Percentiles rank a stretch among this genome's conserved stretches.
These are phyloP conservation scores for Glomeris maerens DNA, from an alignment of 1,140 invertebrate species.

Conservation along the genomic window DNA sequence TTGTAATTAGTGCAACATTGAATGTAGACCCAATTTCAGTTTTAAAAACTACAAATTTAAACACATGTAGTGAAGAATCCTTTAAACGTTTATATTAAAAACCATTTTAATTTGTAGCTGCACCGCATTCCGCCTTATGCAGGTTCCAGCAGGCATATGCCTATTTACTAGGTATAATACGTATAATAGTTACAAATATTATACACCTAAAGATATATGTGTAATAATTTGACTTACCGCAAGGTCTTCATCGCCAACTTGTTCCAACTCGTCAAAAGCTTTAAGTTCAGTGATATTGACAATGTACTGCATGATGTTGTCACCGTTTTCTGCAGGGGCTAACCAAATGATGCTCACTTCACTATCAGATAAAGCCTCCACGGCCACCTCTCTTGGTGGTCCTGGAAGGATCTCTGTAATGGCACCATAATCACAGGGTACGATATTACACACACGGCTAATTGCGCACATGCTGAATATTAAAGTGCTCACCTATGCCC, in stretches of 20 bases:
- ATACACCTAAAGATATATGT: no score
- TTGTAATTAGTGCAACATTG: no score
- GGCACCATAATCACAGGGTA: slow-evolving; percentile 15
- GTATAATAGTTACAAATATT: no score
- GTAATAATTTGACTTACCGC: no score
- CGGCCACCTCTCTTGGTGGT: slow-evolving; percentile 48
- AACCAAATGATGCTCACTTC: slow-evolving; percentile 53
- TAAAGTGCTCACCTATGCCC: slow-evolving; percentile 55
- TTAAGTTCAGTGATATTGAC: slow-evolving; percentile 48
- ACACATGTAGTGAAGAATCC: no score
- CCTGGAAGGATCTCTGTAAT: slow-evolving; percentile 52
- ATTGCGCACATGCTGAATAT: not conserved
- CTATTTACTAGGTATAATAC: no score
- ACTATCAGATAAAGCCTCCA: slow-evolving; percentile 50
- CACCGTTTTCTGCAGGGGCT: slow-evolving; percentile 42
- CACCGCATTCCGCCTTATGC: no score
- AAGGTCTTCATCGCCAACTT: not conserved
- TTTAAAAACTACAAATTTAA: no score
- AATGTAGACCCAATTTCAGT: no score
- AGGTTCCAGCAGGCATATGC: no score
- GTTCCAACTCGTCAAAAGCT: slow-evolving; percentile 13
- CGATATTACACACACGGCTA: not conserved
- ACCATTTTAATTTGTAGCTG: no score
- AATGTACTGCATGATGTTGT: slow-evolving; percentile 47
- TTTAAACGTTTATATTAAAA: no score